These are phyloP conservation scores for Tachycineta bicolor DNA, from an alignment of 2,113 vertebrate genomes.

Conservation along the genomic window DNA sequence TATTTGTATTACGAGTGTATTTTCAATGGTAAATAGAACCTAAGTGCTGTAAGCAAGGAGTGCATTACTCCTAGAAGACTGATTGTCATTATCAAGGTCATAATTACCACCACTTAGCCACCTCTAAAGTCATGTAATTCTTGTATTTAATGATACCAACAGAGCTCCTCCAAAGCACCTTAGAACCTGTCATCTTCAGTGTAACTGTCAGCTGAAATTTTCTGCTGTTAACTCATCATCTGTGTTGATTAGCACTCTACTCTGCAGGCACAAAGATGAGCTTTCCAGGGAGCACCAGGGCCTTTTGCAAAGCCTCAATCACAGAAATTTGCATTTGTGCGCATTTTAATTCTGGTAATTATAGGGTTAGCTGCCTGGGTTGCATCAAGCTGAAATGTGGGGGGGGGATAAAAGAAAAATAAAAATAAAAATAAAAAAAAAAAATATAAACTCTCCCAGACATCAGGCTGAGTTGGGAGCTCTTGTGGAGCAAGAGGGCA, in stretches of 20 bases:
- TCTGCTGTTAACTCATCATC: not conserved
- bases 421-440: not conserved
- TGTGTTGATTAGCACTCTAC: not conserved
- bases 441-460: not conserved
- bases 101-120: slow-evolving; percentile 2
- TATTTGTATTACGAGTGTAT: not conserved
- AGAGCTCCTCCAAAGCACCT: not conserved
- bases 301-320: not conserved
- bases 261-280: not conserved
- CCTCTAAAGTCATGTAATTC: not conserved
- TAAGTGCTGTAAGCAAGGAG: not conserved
- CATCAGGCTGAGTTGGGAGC: not conserved
- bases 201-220: not conserved
- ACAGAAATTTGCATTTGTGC: not conserved
- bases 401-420: not conserved
- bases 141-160: not conserved
- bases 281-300: not conserved
- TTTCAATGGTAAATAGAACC: not conserved
- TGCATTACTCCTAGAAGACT: not conserved
- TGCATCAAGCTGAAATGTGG: not conserved
- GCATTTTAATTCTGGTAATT: slow-evolving; percentile 5
- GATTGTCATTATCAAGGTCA: not conserved
- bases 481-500: not conserved
- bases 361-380: not conserved
- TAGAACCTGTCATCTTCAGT: not conserved